phyloP scores from a whole-genome alignment of 2,888 invertebrate genomes.

The Phengaris arion region DNA sequence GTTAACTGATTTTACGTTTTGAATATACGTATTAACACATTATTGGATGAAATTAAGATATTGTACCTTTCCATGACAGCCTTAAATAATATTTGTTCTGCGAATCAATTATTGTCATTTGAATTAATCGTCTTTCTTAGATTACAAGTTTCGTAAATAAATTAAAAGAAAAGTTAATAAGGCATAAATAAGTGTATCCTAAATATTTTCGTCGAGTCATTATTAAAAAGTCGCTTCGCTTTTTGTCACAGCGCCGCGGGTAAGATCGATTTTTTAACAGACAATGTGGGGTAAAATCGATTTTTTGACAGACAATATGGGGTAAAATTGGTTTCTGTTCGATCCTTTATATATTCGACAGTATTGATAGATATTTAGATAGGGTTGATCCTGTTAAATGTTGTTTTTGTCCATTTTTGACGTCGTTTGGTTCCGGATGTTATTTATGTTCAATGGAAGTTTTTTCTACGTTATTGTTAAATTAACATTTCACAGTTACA shows the following conservation, averaged over 20 bases:
- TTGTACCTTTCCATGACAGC: no score
- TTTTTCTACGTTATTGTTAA: constrained; percentile 21
- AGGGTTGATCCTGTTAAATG: constrained; percentile 46
- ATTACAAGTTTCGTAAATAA: neutral
- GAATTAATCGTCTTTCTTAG: neutral
- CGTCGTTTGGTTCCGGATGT: constrained; percentile 18
- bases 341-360: constrained; percentile 57
- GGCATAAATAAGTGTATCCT: neutral
- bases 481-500: constrained; percentile 5
- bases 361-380: constrained; percentile 51
- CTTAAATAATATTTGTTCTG: no score
- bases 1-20: no score
- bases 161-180: neutral
- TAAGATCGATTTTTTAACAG: constrained; percentile 52
- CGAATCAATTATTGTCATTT: no score
- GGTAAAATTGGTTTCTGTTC: constrained; percentile 65
- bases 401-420: constrained; percentile 13
- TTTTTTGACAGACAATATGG: constrained; percentile 74
- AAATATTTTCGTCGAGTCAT: constrained; percentile 17
- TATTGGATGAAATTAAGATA: no score
- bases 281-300: constrained; percentile 67
- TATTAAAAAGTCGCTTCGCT: constrained; percentile 14
- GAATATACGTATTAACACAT: no score
- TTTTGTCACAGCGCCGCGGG: constrained; percentile 33
- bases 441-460: neutral